phyloP scores from a whole-genome alignment of 2,888 invertebrate species.

The Tolmerus cingulatus region DNA sequence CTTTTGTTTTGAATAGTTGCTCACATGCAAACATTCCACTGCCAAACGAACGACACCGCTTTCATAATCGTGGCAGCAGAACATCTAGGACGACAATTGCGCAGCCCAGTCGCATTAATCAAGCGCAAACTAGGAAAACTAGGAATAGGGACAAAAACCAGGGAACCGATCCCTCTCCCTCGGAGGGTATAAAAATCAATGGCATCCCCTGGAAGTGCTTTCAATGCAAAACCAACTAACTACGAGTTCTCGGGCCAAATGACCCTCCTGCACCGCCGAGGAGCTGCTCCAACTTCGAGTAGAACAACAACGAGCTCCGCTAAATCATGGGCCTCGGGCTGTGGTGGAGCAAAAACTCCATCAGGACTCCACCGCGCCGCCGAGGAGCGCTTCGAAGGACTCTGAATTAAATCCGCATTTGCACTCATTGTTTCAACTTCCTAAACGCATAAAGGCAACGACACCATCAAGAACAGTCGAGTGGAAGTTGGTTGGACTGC shows the following conservation, averaged over 20 bases:
- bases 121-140: not conserved
- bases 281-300: not conserved
- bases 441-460: conserved; percentile 25
- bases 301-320: not conserved
- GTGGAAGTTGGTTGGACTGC: conserved; percentile 27
- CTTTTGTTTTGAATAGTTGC: not conserved
- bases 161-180: not conserved
- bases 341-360: not conserved
- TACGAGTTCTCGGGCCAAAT: not conserved
- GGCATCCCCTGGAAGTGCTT: not conserved
- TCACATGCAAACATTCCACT: not conserved
- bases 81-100: not conserved
- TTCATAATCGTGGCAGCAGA: not conserved
- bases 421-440: conserved; percentile 19
- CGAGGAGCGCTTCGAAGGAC: not conserved
- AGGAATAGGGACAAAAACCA: not conserved
- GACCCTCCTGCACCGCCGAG: not conserved
- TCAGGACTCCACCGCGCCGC: not conserved
- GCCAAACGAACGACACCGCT: not conserved
- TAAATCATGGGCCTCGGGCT: not conserved
- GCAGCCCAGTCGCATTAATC: not conserved
- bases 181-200: not conserved
- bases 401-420: conserved; percentile 1
- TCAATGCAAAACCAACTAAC: not conserved
- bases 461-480: conserved; percentile 3